Percentiles rank a stretch among this genome's conserved stretches.
phyloP scores from a whole-genome alignment of 2,113 vertebrate species.

The Spea multiplicata region DNA sequence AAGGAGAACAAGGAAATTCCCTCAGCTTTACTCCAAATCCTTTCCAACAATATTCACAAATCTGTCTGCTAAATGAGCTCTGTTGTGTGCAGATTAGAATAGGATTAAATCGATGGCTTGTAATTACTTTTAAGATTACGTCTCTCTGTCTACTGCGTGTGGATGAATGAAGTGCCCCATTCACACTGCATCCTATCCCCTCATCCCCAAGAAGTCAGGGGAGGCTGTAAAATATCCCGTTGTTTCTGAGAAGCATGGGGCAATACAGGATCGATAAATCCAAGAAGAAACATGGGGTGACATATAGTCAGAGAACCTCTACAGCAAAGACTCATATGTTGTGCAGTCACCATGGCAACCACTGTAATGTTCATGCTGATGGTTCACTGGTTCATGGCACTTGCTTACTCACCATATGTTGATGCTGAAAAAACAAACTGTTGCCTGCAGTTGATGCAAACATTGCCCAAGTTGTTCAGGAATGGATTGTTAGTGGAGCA shows the following conservation, averaged over 20 bases:
- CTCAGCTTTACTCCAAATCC: neutral
- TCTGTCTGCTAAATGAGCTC: slow-evolving; percentile 7
- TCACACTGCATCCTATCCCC: too few species aligned
- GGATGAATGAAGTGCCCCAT: too few species aligned
- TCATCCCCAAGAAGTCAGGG: too few species aligned
- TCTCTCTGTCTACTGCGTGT: too few species aligned
- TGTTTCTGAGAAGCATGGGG: too few species aligned
- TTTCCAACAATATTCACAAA: neutral
- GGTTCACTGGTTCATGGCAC: neutral
- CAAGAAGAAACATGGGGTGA: too few species aligned
- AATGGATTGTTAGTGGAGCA: slow-evolving; percentile 96
- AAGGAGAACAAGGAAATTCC: too few species aligned
- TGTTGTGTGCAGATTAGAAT: slow-evolving; percentile 26
- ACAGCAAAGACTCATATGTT: too few species aligned
- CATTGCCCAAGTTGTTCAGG: slow-evolving; percentile 87
- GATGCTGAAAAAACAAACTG: slow-evolving; percentile 93
- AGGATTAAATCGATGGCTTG: slow-evolving; percentile 17
- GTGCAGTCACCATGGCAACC: too few species aligned
- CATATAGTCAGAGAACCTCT: too few species aligned
- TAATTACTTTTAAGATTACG: slow-evolving; percentile 13
- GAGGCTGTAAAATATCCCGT: too few species aligned
- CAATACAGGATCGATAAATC: too few species aligned
- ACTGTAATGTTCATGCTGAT: neutral
- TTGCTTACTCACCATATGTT: slow-evolving; percentile 80
- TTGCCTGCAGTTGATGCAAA: slow-evolving; percentile 92